Evolutionary conservation across 2,888 invertebrate genomes (phyloP).

Genomic region (Sinohyriopsis cumingii): DNA sequence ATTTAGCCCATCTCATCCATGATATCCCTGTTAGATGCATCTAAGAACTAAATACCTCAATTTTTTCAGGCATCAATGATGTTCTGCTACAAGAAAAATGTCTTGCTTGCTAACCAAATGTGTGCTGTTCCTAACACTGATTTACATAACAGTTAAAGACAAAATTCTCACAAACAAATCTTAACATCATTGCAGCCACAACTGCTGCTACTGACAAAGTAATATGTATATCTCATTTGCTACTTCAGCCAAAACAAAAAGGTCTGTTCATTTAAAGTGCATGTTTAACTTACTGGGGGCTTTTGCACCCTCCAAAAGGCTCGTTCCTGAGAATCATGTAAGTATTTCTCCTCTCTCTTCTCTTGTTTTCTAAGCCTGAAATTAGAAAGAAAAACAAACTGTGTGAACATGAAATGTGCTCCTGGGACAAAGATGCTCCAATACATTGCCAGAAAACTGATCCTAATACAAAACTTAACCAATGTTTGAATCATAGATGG

Average conservation of each 20-base stretch:
- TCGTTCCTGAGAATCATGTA: conserved; percentile 94
- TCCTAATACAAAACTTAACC: no score
- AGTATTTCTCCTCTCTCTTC: conserved; percentile 96
- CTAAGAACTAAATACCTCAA: no score
- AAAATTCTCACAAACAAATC: no score
- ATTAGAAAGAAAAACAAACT: conserved; percentile 6
- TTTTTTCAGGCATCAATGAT: no score
- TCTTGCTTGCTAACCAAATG: no score
- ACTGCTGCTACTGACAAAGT: no score
- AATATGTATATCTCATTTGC: not conserved
- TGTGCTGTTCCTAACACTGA: no score
- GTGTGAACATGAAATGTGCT: not conserved
- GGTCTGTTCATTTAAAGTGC: not conserved
- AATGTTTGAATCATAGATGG: not conserved
- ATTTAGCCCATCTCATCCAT: no score
- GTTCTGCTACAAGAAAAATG: no score
- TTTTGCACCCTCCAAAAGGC: conserved; percentile 98
- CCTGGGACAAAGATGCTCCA: not conserved
- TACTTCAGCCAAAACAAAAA: not conserved
- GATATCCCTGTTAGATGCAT: no score
- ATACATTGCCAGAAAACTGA: not conserved
- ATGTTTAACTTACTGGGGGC: conserved; percentile 78
- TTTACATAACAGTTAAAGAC: no score
- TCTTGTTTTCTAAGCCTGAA: conserved; percentile 88
- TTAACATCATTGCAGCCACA: not conserved